Evolutionary conservation across 2,888 invertebrate genomes (phyloP).

Genomic region (Polyommatus icarus): DNA sequence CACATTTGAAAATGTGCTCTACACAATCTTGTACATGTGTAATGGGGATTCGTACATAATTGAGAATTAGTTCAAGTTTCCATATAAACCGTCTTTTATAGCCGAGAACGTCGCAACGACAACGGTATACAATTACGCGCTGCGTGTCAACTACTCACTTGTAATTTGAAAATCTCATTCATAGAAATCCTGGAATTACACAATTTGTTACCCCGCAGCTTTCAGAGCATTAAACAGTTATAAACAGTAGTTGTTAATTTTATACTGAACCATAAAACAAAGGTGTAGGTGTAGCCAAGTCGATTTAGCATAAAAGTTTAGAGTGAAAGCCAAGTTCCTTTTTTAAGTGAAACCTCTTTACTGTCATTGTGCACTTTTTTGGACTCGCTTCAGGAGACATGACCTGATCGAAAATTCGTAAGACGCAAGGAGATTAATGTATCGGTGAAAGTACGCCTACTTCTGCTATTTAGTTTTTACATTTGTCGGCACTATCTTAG

Average conservation of each 20-base stretch:
- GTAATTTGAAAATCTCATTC: conserved; percentile 6
- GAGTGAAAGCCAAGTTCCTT: no score
- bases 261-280: not conserved
- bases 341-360: no score
- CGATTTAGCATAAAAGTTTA: not conserved
- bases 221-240: not conserved
- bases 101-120: not conserved
- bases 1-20: not conserved
- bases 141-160: conserved; percentile 11
- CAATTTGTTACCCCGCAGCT: not conserved
- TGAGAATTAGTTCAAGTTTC: conserved; percentile 13
- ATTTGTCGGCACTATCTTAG: no score
- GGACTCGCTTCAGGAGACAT: no score
- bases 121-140: conserved; percentile 25
- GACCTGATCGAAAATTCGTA: no score
- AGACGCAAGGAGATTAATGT: no score
- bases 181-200: not conserved
- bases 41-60: conserved; percentile 1
- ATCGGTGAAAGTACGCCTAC: no score
- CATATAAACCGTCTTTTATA: conserved; percentile 18
- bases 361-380: no score
- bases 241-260: not conserved
- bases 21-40: not conserved
- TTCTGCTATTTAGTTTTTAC: no score
- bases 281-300: not conserved